phyloP scores from a whole-genome alignment of 2,797 vertebrate genomes.

The Acanthis flammea region DNA sequence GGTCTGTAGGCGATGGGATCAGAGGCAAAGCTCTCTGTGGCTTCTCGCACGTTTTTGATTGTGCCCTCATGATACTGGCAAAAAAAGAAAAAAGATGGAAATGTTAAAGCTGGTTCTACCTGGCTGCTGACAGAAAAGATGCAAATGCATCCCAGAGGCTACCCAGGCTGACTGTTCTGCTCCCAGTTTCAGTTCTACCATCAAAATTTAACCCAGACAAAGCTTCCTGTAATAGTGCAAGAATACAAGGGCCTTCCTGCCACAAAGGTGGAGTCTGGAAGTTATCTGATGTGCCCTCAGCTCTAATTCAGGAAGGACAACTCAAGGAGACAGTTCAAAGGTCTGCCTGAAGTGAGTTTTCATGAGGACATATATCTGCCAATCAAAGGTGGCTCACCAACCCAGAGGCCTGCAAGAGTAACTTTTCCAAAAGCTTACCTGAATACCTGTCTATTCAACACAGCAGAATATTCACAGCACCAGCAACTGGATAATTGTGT shows the following conservation, averaged over 20 bases:
- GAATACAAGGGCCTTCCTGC: not conserved
- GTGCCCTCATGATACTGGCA: slow-evolving; percentile 92
- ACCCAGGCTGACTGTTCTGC: not conserved
- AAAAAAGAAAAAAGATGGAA: not conserved
- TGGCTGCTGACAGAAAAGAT: not conserved
- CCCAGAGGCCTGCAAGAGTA: not conserved
- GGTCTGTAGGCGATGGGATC: slow-evolving; percentile 90
- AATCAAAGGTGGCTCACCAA: not conserved
- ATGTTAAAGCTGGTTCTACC: not conserved
- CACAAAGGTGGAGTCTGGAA: not conserved
- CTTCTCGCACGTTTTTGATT: slow-evolving; percentile 92
- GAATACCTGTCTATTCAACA: not conserved
- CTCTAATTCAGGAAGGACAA: not conserved
- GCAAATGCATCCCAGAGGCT: accelerated
- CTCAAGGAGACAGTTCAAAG: not conserved
- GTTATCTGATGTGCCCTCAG: not conserved
- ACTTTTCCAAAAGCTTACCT: not conserved
- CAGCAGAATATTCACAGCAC: not conserved
- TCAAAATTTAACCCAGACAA: not conserved
- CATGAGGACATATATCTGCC: not conserved
- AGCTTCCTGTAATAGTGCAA: not conserved
- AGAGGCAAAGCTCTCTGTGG: slow-evolving; percentile 90
- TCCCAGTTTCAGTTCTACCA: not conserved
- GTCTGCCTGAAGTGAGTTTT: accelerated
- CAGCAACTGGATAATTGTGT: not conserved